phyloP scores from a whole-genome alignment of 2,888 invertebrate species.

The Trichogramma dendrolimi region DNA sequence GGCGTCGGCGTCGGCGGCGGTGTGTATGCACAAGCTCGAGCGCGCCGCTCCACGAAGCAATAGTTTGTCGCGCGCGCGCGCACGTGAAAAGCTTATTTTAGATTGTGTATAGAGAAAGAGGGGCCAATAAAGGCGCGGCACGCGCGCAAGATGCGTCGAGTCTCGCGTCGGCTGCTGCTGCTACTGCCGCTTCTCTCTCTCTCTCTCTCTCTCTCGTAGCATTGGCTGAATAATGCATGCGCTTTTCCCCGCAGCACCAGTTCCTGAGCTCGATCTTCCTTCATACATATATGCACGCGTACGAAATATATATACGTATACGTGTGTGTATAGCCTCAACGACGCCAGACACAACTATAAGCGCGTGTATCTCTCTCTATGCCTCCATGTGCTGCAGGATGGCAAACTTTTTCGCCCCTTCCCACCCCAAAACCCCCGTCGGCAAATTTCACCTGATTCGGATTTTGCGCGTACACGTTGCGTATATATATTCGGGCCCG shows the following conservation, averaged over 20 bases:
- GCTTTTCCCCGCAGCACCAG: neutral
- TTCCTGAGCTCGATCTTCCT: neutral
- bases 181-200: neutral
- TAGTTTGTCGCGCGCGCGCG: constrained; percentile 12
- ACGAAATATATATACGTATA: too few species aligned
- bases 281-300: neutral
- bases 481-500: constrained; percentile 26
- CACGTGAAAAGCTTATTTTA: constrained; percentile 23
- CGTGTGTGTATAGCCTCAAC: too few species aligned
- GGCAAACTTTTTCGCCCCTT: neutral
- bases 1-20: too few species aligned
- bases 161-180: constrained; percentile 13
- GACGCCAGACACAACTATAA: too few species aligned
- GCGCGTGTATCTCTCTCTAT: neutral
- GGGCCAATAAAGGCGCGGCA: constrained; percentile 24
- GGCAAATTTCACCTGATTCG: neutral
- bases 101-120: neutral
- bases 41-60: neutral
- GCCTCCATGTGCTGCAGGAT: too few species aligned
- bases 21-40: too few species aligned
- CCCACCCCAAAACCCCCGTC: neutral
- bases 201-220: neutral
- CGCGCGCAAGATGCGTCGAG: constrained; percentile 22
- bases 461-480: constrained; percentile 23
- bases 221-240: constrained; percentile 25